phyloP scores from a whole-genome alignment of 35 echinoderm and acorn worm species.

The Holothuria glaberrima region DNA sequence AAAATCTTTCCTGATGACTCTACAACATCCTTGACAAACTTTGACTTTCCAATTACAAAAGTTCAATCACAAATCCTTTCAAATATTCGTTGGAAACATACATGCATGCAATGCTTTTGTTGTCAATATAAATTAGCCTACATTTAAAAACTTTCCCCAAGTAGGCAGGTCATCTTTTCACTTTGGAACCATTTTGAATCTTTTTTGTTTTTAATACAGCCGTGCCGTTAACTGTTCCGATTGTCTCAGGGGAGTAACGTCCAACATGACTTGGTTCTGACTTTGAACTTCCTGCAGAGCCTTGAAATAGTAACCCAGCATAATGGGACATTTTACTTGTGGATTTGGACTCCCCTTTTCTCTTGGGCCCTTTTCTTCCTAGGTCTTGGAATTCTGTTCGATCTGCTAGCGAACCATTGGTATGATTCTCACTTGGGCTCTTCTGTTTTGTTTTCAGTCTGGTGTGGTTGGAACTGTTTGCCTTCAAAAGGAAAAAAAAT shows the following conservation, averaged over 20 bases:
- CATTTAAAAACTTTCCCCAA: too few species aligned
- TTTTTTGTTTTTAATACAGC: background rate
- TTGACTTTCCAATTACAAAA: too few species aligned
- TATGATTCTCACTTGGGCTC: background rate
- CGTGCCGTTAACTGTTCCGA: constrained; percentile 4
- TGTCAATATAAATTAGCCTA: too few species aligned
- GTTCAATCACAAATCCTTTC: too few species aligned
- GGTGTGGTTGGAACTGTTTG: background rate
- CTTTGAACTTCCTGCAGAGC: background rate
- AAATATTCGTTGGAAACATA: too few species aligned
- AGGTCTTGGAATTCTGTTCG: too few species aligned
- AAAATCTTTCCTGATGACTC: too few species aligned
- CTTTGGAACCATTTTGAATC: constrained; percentile 32
- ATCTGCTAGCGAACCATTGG: background rate
- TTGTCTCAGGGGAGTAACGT: background rate
- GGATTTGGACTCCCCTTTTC: background rate
- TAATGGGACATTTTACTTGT: background rate
- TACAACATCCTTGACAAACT: too few species aligned
- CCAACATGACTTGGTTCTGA: background rate
- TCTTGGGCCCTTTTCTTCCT: background rate
- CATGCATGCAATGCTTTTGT: too few species aligned
- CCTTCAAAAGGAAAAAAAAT: background rate
- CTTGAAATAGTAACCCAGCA: background rate
- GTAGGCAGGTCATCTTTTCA: constrained; percentile 8
- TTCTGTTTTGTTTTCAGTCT: background rate